These are phyloP conservation scores for Andricus quercusramuli DNA, from an alignment of 2,888 invertebrate species.

Conservation along the genomic window DNA sequence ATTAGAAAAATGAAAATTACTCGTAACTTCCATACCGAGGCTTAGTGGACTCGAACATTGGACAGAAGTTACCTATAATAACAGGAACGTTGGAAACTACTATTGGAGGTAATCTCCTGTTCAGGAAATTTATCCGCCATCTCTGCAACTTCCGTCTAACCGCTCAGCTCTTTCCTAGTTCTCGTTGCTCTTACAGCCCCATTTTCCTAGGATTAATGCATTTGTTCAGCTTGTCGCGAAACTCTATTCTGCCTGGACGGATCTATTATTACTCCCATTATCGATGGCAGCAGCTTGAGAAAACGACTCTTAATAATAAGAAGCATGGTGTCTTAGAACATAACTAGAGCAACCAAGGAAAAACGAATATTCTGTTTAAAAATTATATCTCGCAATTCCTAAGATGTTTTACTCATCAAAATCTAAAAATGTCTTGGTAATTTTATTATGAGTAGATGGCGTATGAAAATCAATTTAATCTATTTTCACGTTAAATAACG, in stretches of 20 bases:
- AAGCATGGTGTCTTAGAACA: neutral
- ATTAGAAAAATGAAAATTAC: neutral
- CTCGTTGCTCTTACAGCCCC: conserved; percentile 51
- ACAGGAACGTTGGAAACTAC: conserved; percentile 66
- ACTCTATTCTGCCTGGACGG: conserved; percentile 4
- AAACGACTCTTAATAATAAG: conserved; percentile 25
- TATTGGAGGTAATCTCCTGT: conserved; percentile 72
- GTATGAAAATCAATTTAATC: conserved; percentile 2
- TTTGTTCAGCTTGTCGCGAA: conserved; percentile 45
- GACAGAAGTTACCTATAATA: conserved; percentile 52
- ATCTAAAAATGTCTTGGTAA: neutral
- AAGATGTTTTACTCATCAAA: neutral
- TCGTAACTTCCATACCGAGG: neutral
- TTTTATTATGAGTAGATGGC: neutral
- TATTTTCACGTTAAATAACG: conserved; percentile 17
- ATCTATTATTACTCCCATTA: conserved; percentile 14
- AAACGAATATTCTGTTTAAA: neutral
- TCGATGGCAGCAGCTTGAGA: conserved; percentile 26
- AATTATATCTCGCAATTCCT: neutral
- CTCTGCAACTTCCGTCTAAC: conserved; percentile 65
- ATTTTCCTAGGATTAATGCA: conserved; percentile 64
- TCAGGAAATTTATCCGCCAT: conserved; percentile 73
- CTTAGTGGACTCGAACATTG: neutral
- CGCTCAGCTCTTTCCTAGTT: conserved; percentile 60
- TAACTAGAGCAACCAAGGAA: neutral